These are phyloP conservation scores for Petaurus breviceps DNA, from an alignment of 2,113 vertebrate genomes.

Conservation along the genomic window DNA sequence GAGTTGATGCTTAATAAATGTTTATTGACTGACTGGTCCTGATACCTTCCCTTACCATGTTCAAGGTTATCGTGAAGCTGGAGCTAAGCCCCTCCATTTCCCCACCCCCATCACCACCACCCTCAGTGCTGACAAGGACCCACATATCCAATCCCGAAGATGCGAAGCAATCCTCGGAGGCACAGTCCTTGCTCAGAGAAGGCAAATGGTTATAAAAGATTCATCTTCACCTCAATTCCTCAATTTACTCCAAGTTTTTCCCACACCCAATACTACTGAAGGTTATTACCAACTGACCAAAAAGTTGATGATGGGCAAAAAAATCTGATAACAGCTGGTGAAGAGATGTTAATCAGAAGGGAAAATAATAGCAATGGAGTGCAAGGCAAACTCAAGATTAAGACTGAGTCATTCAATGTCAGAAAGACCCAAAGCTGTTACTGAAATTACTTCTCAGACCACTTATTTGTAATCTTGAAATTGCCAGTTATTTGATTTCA, in stretches of 20 bases:
- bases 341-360: not conserved
- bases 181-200: not conserved
- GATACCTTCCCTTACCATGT: no score
- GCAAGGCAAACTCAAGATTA: not conserved
- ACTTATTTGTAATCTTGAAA: constrained; percentile 49
- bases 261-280: not conserved
- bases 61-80: no score
- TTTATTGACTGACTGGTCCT: no score
- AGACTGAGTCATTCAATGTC: not conserved
- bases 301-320: not conserved
- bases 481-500: constrained; percentile 46
- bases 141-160: not conserved
- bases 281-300: not conserved
- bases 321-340: not conserved
- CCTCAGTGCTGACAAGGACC: not conserved
- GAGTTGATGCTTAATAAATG: no score
- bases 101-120: not conserved
- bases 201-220: not conserved
- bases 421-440: not conserved
- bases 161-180: not conserved
- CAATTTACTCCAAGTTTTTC: not conserved
- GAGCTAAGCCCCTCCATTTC: not conserved
- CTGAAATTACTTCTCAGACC: constrained; percentile 39
- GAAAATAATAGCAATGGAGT: not conserved
- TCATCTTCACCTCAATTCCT: not conserved